A percentile compares a stretch with the other conserved stretches of the same genome.
These are phyloP conservation scores for Paragorgia papillata DNA, from an alignment of 92 coral and sea anemone genomes.

Conservation along the genomic window DNA sequence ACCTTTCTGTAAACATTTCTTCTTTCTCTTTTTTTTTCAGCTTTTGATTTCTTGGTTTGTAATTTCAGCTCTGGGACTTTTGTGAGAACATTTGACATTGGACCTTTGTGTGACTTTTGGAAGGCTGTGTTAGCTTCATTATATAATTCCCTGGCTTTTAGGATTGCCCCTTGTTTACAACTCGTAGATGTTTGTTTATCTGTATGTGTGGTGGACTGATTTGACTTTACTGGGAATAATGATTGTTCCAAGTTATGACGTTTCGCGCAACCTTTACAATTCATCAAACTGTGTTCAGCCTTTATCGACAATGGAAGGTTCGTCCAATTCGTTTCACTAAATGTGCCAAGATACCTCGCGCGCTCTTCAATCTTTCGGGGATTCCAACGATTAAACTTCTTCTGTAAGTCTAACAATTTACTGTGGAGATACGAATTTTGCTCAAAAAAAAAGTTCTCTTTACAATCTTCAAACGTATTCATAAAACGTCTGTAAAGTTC, in stretches of 20 bases:
- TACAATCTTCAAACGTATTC: no score
- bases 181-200: conserved; percentile 27
- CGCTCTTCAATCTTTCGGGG: conserved; percentile 51
- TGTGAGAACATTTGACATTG: conserved; percentile 52
- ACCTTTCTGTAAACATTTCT: conserved; percentile 32
- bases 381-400: conserved; percentile 38
- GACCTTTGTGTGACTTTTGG: conserved; percentile 31
- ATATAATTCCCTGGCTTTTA: conserved; percentile 33
- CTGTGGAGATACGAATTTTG: no score
- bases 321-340: conserved; percentile 43
- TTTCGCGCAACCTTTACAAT: conserved; percentile 54
- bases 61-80: conserved; percentile 47
- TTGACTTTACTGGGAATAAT: conserved; percentile 45
- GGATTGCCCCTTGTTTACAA: conserved; percentile 5
- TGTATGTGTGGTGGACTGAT: conserved; percentile 47
- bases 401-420: no score
- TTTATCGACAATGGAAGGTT: conserved; percentile 25
- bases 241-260: conserved; percentile 35
- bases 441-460: no score
- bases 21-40: no score
- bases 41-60: conserved; percentile 46
- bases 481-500: no score
- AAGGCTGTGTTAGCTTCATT: conserved; percentile 42
- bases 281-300: conserved; percentile 40
- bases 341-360: conserved; percentile 49